phyloP scores from a whole-genome alignment of 53 echinoderm and acorn worm species.

The Glandiceps talaboti region DNA sequence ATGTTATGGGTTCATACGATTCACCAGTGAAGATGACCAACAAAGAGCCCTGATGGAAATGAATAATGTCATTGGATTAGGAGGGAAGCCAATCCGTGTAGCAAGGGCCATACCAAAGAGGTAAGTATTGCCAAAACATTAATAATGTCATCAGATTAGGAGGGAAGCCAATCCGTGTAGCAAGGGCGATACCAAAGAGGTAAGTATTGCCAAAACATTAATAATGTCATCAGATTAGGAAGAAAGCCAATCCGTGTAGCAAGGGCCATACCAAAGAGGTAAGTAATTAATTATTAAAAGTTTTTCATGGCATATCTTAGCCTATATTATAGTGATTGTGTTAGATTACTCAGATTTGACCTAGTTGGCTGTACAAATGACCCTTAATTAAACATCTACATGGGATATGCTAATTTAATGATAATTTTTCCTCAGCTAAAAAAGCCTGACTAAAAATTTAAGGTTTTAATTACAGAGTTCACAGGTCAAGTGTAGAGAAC shows the following conservation, averaged over 20 bases:
- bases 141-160: conserved; percentile 71
- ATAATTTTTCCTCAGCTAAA: too few relatives aligned
- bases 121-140: conserved; percentile 13
- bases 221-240: conserved; percentile 65
- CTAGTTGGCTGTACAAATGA: too few relatives aligned
- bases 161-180: conserved; percentile 26
- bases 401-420: too few relatives aligned
- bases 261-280: conserved; percentile 40
- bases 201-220: conserved; percentile 16
- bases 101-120: conserved; percentile 44
- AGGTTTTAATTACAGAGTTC: too few relatives aligned
- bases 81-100: conserved; percentile 29
- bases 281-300: too few relatives aligned
- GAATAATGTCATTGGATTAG: conserved; percentile 68
- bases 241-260: conserved; percentile 31
- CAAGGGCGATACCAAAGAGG: conserved; percentile 42
- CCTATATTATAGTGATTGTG: too few relatives aligned
- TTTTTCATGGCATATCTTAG: too few relatives aligned
- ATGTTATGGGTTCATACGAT: conserved; percentile 85
- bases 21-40: conserved; percentile 45
- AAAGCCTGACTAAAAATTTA: too few relatives aligned
- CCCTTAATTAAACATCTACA: too few relatives aligned
- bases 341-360: too few relatives aligned
- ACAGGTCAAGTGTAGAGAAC: too few relatives aligned
- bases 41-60: conserved; percentile 44